Evolutionary conservation across 2,888 invertebrate species (phyloP), one percentile per base, ranked within the genome.

Genomic region (Altica lythri): DNA sequence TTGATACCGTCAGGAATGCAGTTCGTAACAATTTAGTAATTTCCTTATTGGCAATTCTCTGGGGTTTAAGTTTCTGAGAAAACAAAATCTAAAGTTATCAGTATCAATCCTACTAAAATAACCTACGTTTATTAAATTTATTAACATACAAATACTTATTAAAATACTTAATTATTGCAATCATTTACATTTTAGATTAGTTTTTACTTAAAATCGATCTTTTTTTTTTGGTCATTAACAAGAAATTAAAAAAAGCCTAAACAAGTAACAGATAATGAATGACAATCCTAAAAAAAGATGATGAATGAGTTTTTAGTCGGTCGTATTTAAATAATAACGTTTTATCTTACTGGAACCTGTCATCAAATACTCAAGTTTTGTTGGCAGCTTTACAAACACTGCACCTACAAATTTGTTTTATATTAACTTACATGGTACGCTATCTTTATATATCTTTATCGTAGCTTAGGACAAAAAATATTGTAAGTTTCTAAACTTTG

Each of bases 371-470:
- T 57, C 65, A 50, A 66, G 57, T 62, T 65, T 69, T 68, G 69
- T 68, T 71, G 70, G 65, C 65, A 66, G 66, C 69, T 67, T 62
- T 58, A 49, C 65, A 66, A n/a, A n/a, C 68, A 67, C 69, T 70
- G 71, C 70, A 70, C 71, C 73, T 72, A 74, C 74, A 73, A n/a
- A 75, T 74, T 75, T 75, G 73, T 74, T 72, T 66, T 68, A 69
- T 74, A 75, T 75, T 73, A 74, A 67, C 68, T 75, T 75, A 74
- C 74, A 68, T n/a, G n/a, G n/a, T n/a, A n/a, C 62, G 68, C 69
- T 73, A 75, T 75, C 75, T 72, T 69, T 69, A 68, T n/a, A n/a
- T 71, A 73, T 73, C 73, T 73, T 72, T 71, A 72, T 67, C 68
- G 68, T 67, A 62, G 59, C 59, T 55, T 56, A 62, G 66, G 71